Base-by-base conservation (phyloP, 1,140 invertebrate genomes). In the Drosophila kanapiae region DNA sequence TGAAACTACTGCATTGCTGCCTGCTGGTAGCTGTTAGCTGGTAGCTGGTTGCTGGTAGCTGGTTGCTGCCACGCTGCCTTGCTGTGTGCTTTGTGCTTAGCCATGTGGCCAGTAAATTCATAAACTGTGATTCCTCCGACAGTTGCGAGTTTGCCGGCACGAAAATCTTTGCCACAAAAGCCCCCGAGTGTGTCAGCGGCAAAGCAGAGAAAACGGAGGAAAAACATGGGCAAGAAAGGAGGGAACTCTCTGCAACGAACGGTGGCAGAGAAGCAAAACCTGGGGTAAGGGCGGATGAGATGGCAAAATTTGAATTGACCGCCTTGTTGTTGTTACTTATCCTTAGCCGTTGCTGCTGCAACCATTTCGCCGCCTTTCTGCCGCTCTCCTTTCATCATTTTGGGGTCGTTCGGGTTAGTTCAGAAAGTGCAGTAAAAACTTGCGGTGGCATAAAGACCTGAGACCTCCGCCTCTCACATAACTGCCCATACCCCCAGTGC, bases 401-500 rank as follows among this genome's bases (percentile, higher is more conserved):
- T 35, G 69, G 69, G 69, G 68, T 77, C 54, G 69, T 78, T 70
- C 49, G 56, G 49, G 65, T 63, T 61, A 90, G 85, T 90, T 88
- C 67, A 45, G 69, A 84, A 88, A 90, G 85, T 90, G 85, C 85
- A 88, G 85, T 88, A 90, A 90, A 88, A 88, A 88, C 81, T 88
- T 88, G 85, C 81, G 85, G 85, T 90, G 67, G 78, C 85, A 85
- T 90, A 90, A 84, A 85, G 85, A 90, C 85, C 85, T 85, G 78
- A 70, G 82, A 87, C 63, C 78, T 81, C 78, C 47, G 68, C 67
- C 76, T 81, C 27, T 45, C 54, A 72, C 53, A 49, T 49, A 54
- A 42, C 51, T 78, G 60, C 72, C 56, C 75, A 49, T 56, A 45
- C 54, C 38, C 69, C 27, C 8, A 3, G 23, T 33, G 63, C n/a